Conservation (phyloP, 2,797 vertebrate genomes). For the Rhinophrynus dorsalis region DNA sequence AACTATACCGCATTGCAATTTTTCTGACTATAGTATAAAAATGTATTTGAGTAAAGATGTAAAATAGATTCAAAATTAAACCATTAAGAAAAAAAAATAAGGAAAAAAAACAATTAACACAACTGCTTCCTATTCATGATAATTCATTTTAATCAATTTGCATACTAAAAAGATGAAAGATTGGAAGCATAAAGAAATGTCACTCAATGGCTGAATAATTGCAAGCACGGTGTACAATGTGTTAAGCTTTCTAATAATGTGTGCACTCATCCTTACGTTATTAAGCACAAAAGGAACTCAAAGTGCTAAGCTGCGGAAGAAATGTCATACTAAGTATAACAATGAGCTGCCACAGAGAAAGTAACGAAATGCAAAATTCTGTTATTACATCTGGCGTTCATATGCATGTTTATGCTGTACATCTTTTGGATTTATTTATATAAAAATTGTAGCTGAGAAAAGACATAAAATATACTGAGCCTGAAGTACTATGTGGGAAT, state of each 20-base stretch:
- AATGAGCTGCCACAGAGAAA: conserved; percentile 33
- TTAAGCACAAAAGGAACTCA: conserved; percentile 46
- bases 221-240: conserved; percentile 6
- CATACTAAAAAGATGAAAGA: conserved; percentile 22
- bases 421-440: neutral
- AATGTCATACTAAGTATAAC: conserved; percentile 37
- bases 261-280: conserved; percentile 46
- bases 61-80: neutral
- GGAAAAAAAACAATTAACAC: neutral
- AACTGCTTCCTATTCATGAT: conserved; percentile 8
- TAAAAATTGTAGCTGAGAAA: neutral
- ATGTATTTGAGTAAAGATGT: neutral
- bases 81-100: neutral
- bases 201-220: conserved; percentile 38
- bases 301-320: conserved; percentile 34
- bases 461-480: too few relatives aligned
- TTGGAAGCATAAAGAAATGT: conserved; percentile 36
- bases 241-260: conserved; percentile 50
- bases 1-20: too few relatives aligned
- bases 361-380: conserved; percentile 38
- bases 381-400: conserved; percentile 19
- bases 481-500: too few relatives aligned
- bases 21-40: neutral
- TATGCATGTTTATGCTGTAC: neutral
- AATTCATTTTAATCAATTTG: conserved; percentile 44